These are phyloP conservation scores for Phasia obesa DNA, from an alignment of 2,888 invertebrate species.

Conservation along the genomic window DNA sequence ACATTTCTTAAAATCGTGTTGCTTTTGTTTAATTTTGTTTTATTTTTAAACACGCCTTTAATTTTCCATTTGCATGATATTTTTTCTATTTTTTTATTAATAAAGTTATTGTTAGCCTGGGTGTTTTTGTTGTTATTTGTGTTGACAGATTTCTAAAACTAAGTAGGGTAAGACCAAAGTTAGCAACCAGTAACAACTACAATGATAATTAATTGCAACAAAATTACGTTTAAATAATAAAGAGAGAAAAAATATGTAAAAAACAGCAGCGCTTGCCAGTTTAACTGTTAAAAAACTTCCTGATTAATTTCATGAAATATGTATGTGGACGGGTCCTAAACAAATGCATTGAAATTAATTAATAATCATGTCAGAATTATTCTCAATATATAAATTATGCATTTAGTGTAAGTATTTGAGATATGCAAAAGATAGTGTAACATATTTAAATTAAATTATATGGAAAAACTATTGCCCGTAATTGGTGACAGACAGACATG, in stretches of 20 bases:
- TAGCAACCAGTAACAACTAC: conserved; percentile 24
- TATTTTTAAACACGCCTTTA: conserved; percentile 29
- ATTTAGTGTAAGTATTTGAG: conserved; percentile 2
- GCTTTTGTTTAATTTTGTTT: conserved; percentile 28
- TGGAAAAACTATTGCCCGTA: not conserved
- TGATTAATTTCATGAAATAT: conserved; percentile 28
- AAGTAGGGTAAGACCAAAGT: conserved; percentile 56
- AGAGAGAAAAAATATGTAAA: not conserved
- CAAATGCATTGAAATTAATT: conserved; percentile 28
- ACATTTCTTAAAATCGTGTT: not conserved
- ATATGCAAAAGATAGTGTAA: conserved; percentile 3
- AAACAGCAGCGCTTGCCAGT: conserved; percentile 12
- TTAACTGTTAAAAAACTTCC: conserved; percentile 43
- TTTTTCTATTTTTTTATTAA: conserved; percentile 2
- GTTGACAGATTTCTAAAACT: conserved; percentile 56
- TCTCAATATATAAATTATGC: conserved; percentile 40
- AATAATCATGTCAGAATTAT: conserved; percentile 48
- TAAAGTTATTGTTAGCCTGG: conserved; percentile 11
- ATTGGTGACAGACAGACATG: not conserved
- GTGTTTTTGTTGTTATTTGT: conserved; percentile 31
- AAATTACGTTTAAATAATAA: not conserved
- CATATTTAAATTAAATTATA: conserved; percentile 9
- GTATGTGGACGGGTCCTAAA: not conserved
- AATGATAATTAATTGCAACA: not conserved
- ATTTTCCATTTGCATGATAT: conserved; percentile 44